Conservation (phyloP, 2,888 invertebrate species). For the Chrysolina oricalcia region DNA sequence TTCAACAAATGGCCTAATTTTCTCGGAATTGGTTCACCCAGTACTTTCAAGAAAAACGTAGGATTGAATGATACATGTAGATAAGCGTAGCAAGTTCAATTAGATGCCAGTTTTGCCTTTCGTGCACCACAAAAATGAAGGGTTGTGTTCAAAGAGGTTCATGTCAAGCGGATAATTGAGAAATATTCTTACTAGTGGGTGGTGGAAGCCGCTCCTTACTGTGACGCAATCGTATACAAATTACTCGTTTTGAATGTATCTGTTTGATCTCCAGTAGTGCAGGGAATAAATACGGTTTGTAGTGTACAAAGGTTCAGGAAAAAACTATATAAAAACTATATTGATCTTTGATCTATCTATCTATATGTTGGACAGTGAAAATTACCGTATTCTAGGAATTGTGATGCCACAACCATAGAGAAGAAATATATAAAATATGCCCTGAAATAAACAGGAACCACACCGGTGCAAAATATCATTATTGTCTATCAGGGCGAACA, state of each 20-base stretch:
- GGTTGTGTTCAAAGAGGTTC: neutral
- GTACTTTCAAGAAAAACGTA: neutral
- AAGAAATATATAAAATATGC: too few relatives aligned
- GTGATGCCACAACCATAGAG: too few relatives aligned
- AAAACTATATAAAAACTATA: too few relatives aligned
- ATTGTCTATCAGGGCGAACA: too few relatives aligned
- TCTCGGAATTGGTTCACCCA: neutral
- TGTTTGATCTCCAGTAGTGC: neutral
- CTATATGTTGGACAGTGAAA: neutral
- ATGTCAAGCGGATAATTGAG: constrained; percentile 47
- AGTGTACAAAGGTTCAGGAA: neutral
- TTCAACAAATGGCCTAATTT: too few relatives aligned
- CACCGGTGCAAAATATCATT: too few relatives aligned
- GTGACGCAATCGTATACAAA: constrained; percentile 54
- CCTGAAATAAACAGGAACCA: too few relatives aligned
- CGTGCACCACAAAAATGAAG: neutral
- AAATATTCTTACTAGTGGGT: constrained; percentile 57
- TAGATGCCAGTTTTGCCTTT: neutral
- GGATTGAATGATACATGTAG: neutral
- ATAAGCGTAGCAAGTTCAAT: neutral
- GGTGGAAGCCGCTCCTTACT: constrained; percentile 56
- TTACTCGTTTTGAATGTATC: constrained; percentile 38
- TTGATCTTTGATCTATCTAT: too few relatives aligned
- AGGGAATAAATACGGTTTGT: neutral
- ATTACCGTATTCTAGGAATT: too few relatives aligned